Conservation (phyloP, 2,888 invertebrate species). For the Lamellibrachia columna region DNA sequence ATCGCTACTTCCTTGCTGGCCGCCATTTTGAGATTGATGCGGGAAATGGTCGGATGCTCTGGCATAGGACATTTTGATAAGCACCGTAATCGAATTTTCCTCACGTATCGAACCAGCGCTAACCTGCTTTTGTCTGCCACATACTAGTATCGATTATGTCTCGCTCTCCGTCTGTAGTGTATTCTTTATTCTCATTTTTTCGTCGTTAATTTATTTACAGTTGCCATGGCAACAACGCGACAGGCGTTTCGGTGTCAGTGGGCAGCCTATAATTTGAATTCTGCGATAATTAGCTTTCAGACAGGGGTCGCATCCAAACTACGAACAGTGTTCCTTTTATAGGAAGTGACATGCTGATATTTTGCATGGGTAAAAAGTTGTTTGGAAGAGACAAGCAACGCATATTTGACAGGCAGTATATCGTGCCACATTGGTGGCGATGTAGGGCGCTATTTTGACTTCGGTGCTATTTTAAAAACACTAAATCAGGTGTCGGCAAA, state of each 20-base stretch:
- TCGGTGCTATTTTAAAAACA: no score
- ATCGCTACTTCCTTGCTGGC: not conserved
- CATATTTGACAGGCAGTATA: not conserved
- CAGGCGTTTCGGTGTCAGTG: not conserved
- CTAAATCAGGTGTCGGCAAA: no score
- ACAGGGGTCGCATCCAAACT: not conserved
- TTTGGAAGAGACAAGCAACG: not conserved
- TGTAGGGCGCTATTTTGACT: no score
- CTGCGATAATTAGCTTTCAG: not conserved
- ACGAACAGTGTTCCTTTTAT: not conserved
- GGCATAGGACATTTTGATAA: not conserved
- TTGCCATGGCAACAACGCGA: not conserved
- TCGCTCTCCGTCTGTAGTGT: not conserved
- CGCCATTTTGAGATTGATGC: not conserved
- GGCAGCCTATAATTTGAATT: not conserved
- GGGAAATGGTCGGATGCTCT: not conserved
- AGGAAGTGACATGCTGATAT: not conserved
- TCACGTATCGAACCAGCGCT: not conserved
- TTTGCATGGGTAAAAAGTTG: not conserved
- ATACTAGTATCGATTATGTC: not conserved
- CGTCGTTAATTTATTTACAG: not conserved
- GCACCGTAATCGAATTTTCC: not conserved
- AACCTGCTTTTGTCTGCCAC: not conserved
- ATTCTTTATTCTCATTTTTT: not conserved
- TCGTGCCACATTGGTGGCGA: no score